These are phyloP conservation scores for Sarcophaga bullata DNA, from an alignment of 1,140 invertebrate genomes.

Conservation along the genomic window DNA sequence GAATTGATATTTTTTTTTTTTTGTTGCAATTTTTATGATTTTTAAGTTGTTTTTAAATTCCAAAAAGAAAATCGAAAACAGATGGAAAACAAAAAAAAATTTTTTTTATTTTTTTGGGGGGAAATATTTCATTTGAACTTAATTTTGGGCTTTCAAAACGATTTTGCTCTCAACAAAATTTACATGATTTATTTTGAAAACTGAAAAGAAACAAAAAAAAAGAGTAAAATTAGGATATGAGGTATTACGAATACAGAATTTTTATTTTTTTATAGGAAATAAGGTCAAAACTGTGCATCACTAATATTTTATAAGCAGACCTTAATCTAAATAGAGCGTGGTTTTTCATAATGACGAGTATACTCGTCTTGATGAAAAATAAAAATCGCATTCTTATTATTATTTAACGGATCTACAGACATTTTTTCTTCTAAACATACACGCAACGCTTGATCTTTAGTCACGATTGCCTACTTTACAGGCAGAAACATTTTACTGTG, in stretches of 20 bases:
- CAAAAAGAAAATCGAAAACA: not conserved
- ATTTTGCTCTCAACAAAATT: conserved; percentile 21
- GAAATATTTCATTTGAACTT: not conserved
- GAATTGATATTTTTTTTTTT: not conserved
- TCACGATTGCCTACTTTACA: too few relatives aligned
- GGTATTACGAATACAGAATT: too few relatives aligned
- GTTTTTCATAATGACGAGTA: too few relatives aligned
- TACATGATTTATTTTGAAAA: conserved; percentile 25
- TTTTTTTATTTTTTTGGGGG: not conserved
- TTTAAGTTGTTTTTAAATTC: not conserved
- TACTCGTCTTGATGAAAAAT: too few relatives aligned
- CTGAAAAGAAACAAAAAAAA: not conserved
- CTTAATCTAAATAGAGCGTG: too few relatives aligned
- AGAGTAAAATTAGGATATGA: not conserved
- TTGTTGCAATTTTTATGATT: not conserved
- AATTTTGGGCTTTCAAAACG: conserved; percentile 10
- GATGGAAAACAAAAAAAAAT: not conserved
- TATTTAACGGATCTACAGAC: too few relatives aligned
- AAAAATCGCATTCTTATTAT: too few relatives aligned
- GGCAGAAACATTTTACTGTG: too few relatives aligned
- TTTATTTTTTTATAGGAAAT: not conserved
- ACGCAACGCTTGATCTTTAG: too few relatives aligned
- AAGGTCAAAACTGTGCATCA: too few relatives aligned
- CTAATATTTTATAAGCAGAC: too few relatives aligned
- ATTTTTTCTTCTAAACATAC: too few relatives aligned